Conservation (phyloP, 1,140 invertebrate genomes). For the Eurytemora carolleeae region DNA sequence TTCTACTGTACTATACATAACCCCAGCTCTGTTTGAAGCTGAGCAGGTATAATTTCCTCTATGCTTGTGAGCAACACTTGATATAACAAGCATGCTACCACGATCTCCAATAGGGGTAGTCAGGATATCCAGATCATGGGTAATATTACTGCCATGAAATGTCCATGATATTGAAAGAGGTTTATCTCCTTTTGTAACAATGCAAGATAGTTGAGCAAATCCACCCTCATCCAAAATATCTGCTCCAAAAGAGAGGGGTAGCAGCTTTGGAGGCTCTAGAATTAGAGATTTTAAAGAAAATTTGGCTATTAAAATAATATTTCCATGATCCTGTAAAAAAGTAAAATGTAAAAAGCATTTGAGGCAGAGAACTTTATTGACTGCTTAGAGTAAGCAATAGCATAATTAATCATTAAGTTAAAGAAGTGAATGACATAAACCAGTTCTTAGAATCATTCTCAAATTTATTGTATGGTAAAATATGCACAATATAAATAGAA, state of each 20-base stretch:
- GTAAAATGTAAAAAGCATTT: no score
- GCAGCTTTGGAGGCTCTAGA: constrained; percentile 16
- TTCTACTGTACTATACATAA: constrained; percentile 14
- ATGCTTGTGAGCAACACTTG: constrained; percentile 39
- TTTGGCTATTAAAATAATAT: no score
- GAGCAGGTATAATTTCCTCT: constrained; percentile 29
- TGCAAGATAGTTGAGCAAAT: constrained; percentile 43
- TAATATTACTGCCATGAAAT: constrained; percentile 35
- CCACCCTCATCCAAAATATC: constrained; percentile 28
- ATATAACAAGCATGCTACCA: constrained; percentile 50
- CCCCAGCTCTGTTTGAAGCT: constrained; percentile 27
- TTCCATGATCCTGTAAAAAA: no score
- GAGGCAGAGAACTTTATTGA: no score
- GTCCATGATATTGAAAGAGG: constrained; percentile 56
- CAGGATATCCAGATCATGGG: constrained; percentile 20
- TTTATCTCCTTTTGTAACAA: constrained; percentile 57
- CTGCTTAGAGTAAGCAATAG: no score
- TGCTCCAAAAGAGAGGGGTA: constrained; percentile 19
- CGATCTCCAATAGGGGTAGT: constrained; percentile 39
- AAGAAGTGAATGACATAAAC: no score
- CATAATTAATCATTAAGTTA: no score
- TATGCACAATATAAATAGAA: no score
- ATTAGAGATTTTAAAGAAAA: no score
- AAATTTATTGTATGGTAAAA: no score
- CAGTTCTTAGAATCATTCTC: no score